Percentiles rank a stretch among this genome's conserved stretches.
Evolutionary conservation across 2,113 vertebrate genomes (phyloP).

Genomic region (Malurus cyaneus): DNA sequence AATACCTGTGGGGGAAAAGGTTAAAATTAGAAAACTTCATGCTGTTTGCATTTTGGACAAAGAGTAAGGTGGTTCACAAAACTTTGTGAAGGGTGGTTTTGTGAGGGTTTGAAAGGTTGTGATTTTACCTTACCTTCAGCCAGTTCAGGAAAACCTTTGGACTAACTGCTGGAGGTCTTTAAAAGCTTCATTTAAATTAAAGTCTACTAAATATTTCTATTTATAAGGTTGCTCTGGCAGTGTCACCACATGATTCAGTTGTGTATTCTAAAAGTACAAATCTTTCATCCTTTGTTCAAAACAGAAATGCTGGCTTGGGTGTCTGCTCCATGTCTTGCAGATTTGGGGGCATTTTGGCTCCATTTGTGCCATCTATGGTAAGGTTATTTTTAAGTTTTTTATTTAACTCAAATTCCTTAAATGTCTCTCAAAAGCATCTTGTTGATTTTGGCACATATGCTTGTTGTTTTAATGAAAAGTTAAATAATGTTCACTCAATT

Average conservation of each 20-base stretch:
- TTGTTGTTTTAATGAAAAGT: background rate
- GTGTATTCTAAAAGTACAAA: background rate
- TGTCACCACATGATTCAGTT: background rate
- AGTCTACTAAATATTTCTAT: background rate
- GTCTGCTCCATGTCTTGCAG: slow-evolving; percentile 89
- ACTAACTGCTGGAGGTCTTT: background rate
- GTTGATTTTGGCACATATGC: background rate
- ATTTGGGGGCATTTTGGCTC: slow-evolving; percentile 86
- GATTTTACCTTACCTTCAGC: background rate
- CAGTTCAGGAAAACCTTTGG: background rate
- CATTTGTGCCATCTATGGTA: slow-evolving; percentile 85
- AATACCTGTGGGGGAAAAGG: background rate
- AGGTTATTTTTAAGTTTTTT: background rate
- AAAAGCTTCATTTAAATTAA: background rate
- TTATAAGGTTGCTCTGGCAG: background rate
- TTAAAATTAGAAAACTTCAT: background rate
- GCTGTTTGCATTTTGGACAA: background rate
- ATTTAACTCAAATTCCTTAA: background rate
- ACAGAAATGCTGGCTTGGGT: slow-evolving; percentile 87
- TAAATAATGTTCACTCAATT: background rate
- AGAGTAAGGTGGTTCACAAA: background rate
- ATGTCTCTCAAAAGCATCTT: background rate
- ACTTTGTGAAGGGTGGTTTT: background rate
- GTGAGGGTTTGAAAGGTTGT: background rate
- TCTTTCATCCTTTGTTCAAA: slow-evolving; percentile 9